phyloP scores from a whole-genome alignment of 2,797 vertebrate species.

The Molothrus ater region DNA sequence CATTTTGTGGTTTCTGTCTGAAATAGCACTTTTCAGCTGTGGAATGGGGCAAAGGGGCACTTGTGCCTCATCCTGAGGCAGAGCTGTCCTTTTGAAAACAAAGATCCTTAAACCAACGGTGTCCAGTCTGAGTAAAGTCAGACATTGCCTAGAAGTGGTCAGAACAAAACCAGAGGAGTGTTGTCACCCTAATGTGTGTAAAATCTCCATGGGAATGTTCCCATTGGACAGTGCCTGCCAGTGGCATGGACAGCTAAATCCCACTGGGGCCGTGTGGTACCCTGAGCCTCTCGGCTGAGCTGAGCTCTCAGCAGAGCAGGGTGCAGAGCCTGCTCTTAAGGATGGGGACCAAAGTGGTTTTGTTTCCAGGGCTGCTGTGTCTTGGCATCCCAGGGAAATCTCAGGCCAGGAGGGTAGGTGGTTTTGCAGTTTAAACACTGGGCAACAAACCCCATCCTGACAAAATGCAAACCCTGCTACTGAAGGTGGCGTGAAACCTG shows the following conservation, averaged over 20 bases:
- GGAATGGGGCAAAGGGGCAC: background rate
- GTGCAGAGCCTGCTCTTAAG: background rate
- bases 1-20: background rate
- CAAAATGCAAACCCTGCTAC: background rate
- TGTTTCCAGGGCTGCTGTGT: background rate
- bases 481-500: background rate
- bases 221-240: background rate
- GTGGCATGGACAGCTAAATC: background rate
- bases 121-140: rapidly evolving
- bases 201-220: conserved; percentile 1
- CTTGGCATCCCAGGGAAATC: background rate
- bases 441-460: background rate
- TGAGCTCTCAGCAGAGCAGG: background rate
- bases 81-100: background rate
- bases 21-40: background rate
- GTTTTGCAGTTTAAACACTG: background rate
- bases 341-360: background rate
- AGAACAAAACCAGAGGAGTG: background rate
- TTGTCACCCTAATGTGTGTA: background rate
- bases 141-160: background rate
- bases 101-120: background rate
- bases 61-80: background rate
- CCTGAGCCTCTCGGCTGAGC: background rate
- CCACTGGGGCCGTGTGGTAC: background rate
- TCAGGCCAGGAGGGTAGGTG: rapidly evolving